Conservation (phyloP, 2,888 invertebrate species). For the Drosophila mimetica region DNA sequence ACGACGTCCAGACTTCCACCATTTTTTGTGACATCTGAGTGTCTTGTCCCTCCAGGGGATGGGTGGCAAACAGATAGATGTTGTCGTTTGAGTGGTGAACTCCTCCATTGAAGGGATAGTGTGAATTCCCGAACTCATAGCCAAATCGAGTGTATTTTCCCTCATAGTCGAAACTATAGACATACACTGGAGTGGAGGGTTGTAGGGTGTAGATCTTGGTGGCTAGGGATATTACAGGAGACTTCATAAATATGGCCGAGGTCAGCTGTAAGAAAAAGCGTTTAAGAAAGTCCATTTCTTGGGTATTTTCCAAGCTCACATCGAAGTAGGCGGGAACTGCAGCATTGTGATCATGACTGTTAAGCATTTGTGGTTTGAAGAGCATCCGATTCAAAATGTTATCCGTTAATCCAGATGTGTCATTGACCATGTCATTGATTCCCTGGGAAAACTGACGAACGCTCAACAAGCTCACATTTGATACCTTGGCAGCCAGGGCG, state of each 20-base stretch:
- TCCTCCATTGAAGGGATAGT: slow-evolving; percentile 85
- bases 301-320: slow-evolving; percentile 78
- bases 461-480: slow-evolving; percentile 57
- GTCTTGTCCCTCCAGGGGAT: slow-evolving; percentile 81
- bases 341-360: slow-evolving; percentile 83
- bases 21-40: slow-evolving; percentile 84
- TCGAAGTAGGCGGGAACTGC: slow-evolving; percentile 85
- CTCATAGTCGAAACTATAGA: slow-evolving; percentile 85
- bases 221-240: slow-evolving; percentile 83
- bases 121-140: slow-evolving; percentile 83
- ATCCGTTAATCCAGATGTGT: slow-evolving; percentile 65
- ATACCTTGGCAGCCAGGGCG: slow-evolving; percentile 21
- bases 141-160: slow-evolving; percentile 84
- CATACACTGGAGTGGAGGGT: slow-evolving; percentile 81
- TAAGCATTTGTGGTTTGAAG: slow-evolving; percentile 80
- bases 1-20: slow-evolving; percentile 84
- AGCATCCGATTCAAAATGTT: slow-evolving; percentile 84
- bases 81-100: slow-evolving; percentile 87
- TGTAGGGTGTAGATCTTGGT: slow-evolving; percentile 66
- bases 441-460: slow-evolving; percentile 71
- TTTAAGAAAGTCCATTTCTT: not conserved
- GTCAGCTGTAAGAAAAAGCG: slow-evolving; percentile 55
- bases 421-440: slow-evolving; percentile 56
- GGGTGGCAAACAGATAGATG: slow-evolving; percentile 86
- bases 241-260: slow-evolving; percentile 83